Base-by-base conservation (phyloP, 2,888 invertebrate genomes). In the Scotopteryx bipunctaria region DNA sequence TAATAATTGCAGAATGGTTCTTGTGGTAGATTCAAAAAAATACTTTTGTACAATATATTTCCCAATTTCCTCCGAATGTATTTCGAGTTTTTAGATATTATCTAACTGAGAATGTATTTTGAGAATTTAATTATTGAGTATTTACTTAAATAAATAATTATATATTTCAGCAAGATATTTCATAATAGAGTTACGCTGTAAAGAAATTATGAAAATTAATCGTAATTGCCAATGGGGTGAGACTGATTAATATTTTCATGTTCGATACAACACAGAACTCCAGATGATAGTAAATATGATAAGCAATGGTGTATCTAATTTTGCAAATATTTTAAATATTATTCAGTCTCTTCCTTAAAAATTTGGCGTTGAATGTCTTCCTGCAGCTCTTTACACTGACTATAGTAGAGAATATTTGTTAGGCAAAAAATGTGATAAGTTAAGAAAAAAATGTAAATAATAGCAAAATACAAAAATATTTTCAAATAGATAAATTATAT, bases 351-450 rank as follows among this genome's bases (percentile, higher is more conserved):
- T 42, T 17, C 14, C 49, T 53, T 21, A 33, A 44, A 51, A 46
- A 51, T 57, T 74, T 78, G 86, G 86, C 68, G 89, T 88, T 78
- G 69, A 79, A 89, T 73, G 90, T 90, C 89, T 90, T 90, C 90
- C 90, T 86, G 86, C 90, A 90, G 90, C 90, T 90, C 90, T 90
- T 76, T 90, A 90, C 90, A 90, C 90, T 90, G 90, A 88, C 86
- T 89, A 84, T 77, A 81, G 83, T 88, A 89, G 88, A 82, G 74
- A 74, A 83, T 81, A 83, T 85, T 83, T 82, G 73, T 83, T 89
- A 88, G 85, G 86, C 79, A 86, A 88, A 87, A 61, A 69, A 86
- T 86, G 89, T 90, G 88, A 90, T 90, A 87, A 85, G 81, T 79
- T 81, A 83, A 78, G 75, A 74, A 77, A 69, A 76, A 77, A 73